Evolutionary conservation across 53 echinoderm and acorn worm species (phyloP).

Genomic region (Stichopus horrens): DNA sequence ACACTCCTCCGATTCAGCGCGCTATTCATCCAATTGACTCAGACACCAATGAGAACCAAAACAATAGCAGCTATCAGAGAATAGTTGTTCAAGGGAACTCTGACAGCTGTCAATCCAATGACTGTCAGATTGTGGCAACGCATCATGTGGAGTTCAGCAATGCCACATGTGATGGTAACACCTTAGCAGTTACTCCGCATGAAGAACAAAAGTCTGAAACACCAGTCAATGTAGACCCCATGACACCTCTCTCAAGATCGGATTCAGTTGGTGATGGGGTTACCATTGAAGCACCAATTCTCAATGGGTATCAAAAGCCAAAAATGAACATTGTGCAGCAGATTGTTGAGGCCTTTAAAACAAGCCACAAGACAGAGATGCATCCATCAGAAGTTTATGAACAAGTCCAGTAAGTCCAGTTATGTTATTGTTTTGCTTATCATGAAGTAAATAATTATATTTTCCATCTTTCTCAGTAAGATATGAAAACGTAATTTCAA

Average conservation of each 20-base stretch:
- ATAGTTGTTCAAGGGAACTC: neutral
- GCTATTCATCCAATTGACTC: neutral
- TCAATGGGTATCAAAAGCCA: constrained; percentile 53
- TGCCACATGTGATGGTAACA: neutral
- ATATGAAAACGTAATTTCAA: too few relatives aligned
- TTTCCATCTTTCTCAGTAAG: too few relatives aligned
- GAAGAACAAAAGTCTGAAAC: neutral
- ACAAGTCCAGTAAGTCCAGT: constrained; percentile 74
- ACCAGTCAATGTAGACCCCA: neutral
- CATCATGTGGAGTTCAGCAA: neutral
- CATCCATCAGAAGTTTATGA: constrained; percentile 84
- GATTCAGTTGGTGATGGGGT: neutral
- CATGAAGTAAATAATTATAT: too few relatives aligned
- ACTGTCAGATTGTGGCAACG: neutral
- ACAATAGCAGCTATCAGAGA: constrained; percentile 33
- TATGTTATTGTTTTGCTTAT: neutral
- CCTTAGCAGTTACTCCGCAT: neutral
- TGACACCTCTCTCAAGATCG: neutral
- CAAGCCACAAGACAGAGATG: constrained; percentile 74
- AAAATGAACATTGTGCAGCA: constrained; percentile 76
- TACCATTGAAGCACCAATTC: neutral
- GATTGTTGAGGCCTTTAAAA: constrained; percentile 64
- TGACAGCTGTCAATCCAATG: neutral
- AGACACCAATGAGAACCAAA: constrained; percentile 35
- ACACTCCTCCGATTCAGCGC: neutral